Evolutionary conservation across 2,113 vertebrate species (phyloP), one percentile per base, ranked within the genome.

Genomic region (Chaenogobius annularis): DNA sequence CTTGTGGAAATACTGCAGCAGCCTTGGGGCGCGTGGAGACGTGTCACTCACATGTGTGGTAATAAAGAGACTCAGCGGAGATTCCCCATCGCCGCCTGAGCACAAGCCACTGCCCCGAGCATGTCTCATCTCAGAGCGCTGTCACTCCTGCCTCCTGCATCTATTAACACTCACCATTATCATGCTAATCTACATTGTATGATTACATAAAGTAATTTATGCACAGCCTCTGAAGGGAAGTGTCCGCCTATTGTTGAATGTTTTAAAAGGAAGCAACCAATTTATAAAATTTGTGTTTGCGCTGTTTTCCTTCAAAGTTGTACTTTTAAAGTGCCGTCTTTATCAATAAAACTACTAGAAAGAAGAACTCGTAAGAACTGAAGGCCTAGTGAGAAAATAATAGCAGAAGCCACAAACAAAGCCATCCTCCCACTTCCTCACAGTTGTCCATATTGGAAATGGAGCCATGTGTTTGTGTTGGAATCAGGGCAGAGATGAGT

Each of bases 101-200:
- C 90, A 86, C 82, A 87, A 92, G 93, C 90, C 85, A 87, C 94
- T 95, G 96, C 96, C 93, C 91, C 92, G 93, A 97, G 96, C 96
- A 95, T 92, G 94, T 96, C 96, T 98, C 95, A 96, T 98, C 96
- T 97, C 94, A 95, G 95, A 95, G 95, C 95, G 94, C 95, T 96
- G 95, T 95, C 96, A 95, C 95, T 95, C 95, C 37, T 95, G 94
- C 95, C 37, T 96, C 96, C 96, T 96, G 96, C 96, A 96, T 97
- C 96, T 96, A 99, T 99, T 98, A 98, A 97, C 92, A 93, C 95
- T 94, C 94, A 94, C 96, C 95, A 98, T 99, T 99, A 98, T 99
- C 96, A 99, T 99, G 98, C 95, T 98, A 99, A 99, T 99, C 95
- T 95, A 94, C 95, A 93, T 96, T 96, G 95, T 97, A 96, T 98